These are phyloP conservation scores for Melipona bicolor DNA, from an alignment of 2,888 invertebrate genomes.

Conservation along the genomic window DNA sequence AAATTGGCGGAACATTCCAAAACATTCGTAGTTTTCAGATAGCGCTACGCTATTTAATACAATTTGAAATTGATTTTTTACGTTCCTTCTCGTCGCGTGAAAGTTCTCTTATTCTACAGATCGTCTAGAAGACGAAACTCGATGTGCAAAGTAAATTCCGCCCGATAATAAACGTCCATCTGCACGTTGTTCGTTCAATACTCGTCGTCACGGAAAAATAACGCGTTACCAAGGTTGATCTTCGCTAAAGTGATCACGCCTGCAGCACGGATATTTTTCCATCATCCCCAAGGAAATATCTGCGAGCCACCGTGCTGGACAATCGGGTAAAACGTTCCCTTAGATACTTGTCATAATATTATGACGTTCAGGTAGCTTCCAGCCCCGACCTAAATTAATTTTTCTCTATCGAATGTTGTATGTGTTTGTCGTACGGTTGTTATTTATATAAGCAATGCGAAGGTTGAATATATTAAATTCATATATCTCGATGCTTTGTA, in stretches of 20 bases:
- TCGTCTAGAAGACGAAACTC: no score
- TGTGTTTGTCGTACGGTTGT: neutral
- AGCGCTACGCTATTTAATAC: neutral
- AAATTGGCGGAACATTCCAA: slow-evolving; percentile 31
- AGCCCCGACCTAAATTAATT: neutral
- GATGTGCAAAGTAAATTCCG: neutral
- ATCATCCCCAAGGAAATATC: slow-evolving; percentile 80
- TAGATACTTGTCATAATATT: slow-evolving; percentile 83
- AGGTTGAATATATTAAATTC: no score
- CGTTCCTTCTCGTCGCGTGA: neutral
- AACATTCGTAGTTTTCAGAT: slow-evolving; percentile 20
- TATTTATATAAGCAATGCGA: neutral
- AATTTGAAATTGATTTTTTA: slow-evolving; percentile 41
- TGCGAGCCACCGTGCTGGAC: slow-evolving; percentile 77
- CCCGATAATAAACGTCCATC: slow-evolving; percentile 13
- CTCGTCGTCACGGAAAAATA: slow-evolving; percentile 14
- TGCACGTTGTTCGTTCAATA: slow-evolving; percentile 12
- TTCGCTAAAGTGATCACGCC: slow-evolving; percentile 25
- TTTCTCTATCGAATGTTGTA: neutral
- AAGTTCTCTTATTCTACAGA: neutral
- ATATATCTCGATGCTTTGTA: no score
- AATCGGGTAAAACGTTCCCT: slow-evolving; percentile 78
- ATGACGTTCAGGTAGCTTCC: slow-evolving; percentile 73
- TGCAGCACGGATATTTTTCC: slow-evolving; percentile 75
- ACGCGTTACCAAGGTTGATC: slow-evolving; percentile 41